Evolutionary conservation across 2,797 vertebrate species (phyloP).

Genomic region (Chloroceryle amazona): DNA sequence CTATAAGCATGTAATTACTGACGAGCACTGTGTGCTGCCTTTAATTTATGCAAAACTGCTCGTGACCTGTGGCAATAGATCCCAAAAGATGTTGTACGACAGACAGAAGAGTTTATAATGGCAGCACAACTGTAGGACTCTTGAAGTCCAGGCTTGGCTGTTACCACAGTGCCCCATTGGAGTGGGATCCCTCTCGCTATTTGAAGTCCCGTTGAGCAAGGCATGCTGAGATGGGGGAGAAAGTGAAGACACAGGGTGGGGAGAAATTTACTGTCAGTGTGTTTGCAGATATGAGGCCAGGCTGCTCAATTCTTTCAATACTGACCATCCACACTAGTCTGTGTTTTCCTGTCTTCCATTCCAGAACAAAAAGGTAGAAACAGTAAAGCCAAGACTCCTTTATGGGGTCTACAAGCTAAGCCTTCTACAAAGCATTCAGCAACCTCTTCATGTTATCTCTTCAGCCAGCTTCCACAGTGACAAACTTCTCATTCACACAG

Average conservation of each 20-base stretch:
- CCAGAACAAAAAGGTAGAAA: background rate
- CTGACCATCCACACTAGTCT: background rate
- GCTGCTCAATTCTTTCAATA: background rate
- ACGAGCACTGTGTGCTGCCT: background rate
- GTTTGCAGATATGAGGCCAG: background rate
- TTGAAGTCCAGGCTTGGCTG: background rate
- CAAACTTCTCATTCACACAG: background rate
- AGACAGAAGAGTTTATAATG: background rate
- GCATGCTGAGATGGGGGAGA: rapidly evolving
- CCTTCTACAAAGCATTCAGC: background rate
- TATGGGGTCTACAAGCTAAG: background rate
- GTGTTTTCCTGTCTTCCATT: background rate
- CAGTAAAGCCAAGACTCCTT: background rate
- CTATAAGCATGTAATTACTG: background rate
- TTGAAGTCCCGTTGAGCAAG: background rate
- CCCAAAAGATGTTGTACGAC: background rate
- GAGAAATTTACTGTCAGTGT: background rate
- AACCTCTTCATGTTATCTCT: background rate
- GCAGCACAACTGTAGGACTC: background rate
- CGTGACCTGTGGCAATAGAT: background rate
- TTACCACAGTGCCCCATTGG: rapidly evolving
- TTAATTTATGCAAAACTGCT: background rate
- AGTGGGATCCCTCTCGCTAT: rapidly evolving
- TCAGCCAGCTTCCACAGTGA: background rate
- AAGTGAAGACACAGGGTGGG: background rate